These are phyloP conservation scores for Trichogramma dendrolimi DNA, from an alignment of 2,888 invertebrate species.

Conservation along the genomic window DNA sequence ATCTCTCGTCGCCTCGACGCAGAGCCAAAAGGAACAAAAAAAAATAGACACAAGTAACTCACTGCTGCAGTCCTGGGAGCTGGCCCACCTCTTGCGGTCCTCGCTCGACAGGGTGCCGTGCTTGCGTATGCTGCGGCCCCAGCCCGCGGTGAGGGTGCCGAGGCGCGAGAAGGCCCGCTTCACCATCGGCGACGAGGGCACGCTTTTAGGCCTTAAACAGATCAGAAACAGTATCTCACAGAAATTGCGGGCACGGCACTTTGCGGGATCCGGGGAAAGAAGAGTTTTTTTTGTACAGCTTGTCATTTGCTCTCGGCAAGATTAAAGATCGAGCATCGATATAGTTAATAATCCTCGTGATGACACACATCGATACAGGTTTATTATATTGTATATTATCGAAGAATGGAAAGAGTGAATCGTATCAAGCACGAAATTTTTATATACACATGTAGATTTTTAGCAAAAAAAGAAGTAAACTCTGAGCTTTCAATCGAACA, in stretches of 20 bases:
- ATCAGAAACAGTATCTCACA: conserved; percentile 52
- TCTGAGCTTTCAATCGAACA: too few relatives aligned
- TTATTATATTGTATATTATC: too few relatives aligned
- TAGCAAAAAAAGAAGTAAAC: too few relatives aligned
- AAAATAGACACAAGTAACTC: conserved; percentile 51
- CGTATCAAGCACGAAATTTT: too few relatives aligned
- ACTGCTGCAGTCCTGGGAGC: conserved; percentile 90
- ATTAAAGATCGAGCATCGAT: too few relatives aligned
- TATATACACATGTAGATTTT: too few relatives aligned
- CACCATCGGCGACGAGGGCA: conserved; percentile 91
- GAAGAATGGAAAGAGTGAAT: too few relatives aligned
- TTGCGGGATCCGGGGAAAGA: conserved; percentile 36
- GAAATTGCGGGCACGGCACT: conserved; percentile 49
- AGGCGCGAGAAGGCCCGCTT: conserved; percentile 86
- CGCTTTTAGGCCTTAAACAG: conserved; percentile 76
- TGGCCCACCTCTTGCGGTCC: conserved; percentile 88
- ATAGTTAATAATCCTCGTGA: too few relatives aligned
- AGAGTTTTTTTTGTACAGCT: background rate
- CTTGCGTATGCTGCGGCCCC: conserved; percentile 83
- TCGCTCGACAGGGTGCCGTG: conserved; percentile 77
- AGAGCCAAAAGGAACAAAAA: background rate
- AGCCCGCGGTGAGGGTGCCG: conserved; percentile 84
- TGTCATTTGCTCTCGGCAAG: too few relatives aligned
- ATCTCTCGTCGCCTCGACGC: background rate
- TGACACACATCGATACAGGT: too few relatives aligned